These are phyloP conservation scores for Dryomyza anilis DNA, from an alignment of 2,888 invertebrate genomes.

Conservation along the genomic window DNA sequence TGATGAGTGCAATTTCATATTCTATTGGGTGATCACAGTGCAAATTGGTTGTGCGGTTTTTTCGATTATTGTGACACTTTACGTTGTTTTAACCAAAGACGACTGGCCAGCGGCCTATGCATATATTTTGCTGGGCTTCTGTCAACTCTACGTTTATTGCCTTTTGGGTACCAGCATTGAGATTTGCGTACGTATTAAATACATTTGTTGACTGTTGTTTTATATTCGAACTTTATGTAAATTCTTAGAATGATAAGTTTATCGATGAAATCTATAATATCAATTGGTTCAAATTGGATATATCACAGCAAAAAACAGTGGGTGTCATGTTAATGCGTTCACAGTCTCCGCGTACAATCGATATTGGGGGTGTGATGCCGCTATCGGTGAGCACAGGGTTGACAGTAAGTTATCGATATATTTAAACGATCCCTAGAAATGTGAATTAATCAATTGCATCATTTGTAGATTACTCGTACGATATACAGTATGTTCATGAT, in stretches of 20 bases:
- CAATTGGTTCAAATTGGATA: slow-evolving; percentile 36
- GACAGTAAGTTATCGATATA: slow-evolving; percentile 22
- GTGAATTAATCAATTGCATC: slow-evolving; percentile 15
- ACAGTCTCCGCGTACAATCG: slow-evolving; percentile 31
- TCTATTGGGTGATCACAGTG: slow-evolving; percentile 30
- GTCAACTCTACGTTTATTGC: slow-evolving; percentile 43
- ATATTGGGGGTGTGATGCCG: slow-evolving; percentile 35
- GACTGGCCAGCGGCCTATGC: slow-evolving; percentile 38
- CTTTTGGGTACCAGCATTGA: slow-evolving; percentile 43
- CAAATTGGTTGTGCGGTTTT: slow-evolving; percentile 31
- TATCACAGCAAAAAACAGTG: slow-evolving; percentile 33
- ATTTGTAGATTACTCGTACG: background rate
- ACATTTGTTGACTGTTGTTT: background rate
- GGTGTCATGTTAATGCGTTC: slow-evolving; percentile 35
- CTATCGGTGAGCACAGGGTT: slow-evolving; percentile 36
- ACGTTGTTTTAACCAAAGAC: slow-evolving; percentile 33
- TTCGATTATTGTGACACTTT: slow-evolving; percentile 39
- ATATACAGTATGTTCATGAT: slow-evolving; percentile 7
- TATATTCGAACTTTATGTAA: background rate
- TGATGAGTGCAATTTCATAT: slow-evolving; percentile 35
- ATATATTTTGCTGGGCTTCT: slow-evolving; percentile 34
- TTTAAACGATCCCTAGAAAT: background rate
- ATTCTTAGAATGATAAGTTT: slow-evolving; percentile 36
- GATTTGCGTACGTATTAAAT: slow-evolving; percentile 36
- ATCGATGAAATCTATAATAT: slow-evolving; percentile 37